A percentile compares a stretch with the other conserved stretches of the same genome.
These are phyloP conservation scores for Calidris pygmaea DNA, from an alignment of 2,113 vertebrate genomes.

Conservation along the genomic window DNA sequence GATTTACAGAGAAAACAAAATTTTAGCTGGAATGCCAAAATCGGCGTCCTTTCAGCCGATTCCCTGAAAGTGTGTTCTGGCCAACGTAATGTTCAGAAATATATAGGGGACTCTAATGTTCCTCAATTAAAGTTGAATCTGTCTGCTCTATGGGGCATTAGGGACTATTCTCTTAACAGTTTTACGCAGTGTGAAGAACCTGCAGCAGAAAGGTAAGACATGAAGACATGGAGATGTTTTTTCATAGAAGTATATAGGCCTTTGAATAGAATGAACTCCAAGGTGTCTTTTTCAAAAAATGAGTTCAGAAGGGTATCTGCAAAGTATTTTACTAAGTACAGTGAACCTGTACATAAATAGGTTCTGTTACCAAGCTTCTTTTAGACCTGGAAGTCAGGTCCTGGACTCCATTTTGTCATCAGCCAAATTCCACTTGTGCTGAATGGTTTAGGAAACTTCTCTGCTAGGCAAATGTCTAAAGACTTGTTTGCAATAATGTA, in stretches of 20 bases:
- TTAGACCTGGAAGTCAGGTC: not conserved
- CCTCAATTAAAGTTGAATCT: not conserved
- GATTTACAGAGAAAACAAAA: not conserved
- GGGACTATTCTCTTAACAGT: not conserved
- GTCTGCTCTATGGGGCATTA: not conserved
- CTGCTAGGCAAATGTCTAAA: not conserved
- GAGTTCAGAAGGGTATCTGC: not conserved
- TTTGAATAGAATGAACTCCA: not conserved
- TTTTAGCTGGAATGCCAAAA: not conserved
- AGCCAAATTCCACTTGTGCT: not conserved
- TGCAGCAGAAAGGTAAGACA: not conserved
- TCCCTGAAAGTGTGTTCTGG: not conserved
- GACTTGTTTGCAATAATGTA: not conserved
- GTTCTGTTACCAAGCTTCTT: not conserved
- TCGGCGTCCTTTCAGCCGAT: not conserved
- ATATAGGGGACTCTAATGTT: not conserved
- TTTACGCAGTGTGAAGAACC: not conserved
- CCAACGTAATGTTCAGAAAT: not conserved
- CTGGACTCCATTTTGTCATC: not conserved
- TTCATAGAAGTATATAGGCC: not conserved
- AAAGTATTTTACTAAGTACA: not conserved
- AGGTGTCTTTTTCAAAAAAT: not conserved
- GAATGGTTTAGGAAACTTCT: not conserved
- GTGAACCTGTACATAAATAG: not conserved
- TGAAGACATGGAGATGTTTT: not conserved